Base-by-base conservation (phyloP, 1,140 invertebrate genomes). In the Pomacea maculata region DNA sequence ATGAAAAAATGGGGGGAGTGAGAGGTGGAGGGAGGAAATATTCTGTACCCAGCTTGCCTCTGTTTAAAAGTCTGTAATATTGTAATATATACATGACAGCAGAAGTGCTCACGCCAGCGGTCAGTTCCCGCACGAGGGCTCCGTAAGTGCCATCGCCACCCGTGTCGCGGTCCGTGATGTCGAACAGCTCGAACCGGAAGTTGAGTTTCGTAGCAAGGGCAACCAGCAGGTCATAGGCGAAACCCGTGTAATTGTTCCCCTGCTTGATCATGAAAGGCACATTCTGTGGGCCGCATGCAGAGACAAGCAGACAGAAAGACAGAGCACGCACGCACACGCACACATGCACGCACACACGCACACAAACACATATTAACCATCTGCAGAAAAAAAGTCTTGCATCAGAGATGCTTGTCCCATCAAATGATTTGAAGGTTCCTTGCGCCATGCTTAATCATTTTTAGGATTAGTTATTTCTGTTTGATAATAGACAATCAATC, bases 241-340 rank as follows among this genome's bases (percentile, higher is more conserved):
- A 89, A 29, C 88, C 88, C 54, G 80, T 83, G 71, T 85, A 86
- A 1, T 75, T 73, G 19, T 71, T 72, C 0, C 72, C 81, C 10
- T 34, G 77, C 19, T 79, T 82, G 79, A 88, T 87, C 17, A 89
- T 85, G 80, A 89, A 89, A 12, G 88, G 88, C 25, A 87, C 86
- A 34, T 85, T 83, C 87, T 87, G 77, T 9, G 81, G 34, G 64
- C 57, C 34, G 54, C 45, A 25, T 55, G 57, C 45, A 74, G 34
- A 25, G 9, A 74, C 72, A 74, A 1, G 54, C 72, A 74, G 17
- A 74, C 72, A 74, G 10, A 75, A 19, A 75, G 34, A 45, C 34
- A 6, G 34, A 17, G 57, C 54, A 75, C 15, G 57, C 11, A 75
- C 52, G 55, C 15, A 75, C 45, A 57, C 10, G 25, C 73, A 57